phyloP scores from a whole-genome alignment of 2,797 vertebrate species.

The Enteromius treurensis region DNA sequence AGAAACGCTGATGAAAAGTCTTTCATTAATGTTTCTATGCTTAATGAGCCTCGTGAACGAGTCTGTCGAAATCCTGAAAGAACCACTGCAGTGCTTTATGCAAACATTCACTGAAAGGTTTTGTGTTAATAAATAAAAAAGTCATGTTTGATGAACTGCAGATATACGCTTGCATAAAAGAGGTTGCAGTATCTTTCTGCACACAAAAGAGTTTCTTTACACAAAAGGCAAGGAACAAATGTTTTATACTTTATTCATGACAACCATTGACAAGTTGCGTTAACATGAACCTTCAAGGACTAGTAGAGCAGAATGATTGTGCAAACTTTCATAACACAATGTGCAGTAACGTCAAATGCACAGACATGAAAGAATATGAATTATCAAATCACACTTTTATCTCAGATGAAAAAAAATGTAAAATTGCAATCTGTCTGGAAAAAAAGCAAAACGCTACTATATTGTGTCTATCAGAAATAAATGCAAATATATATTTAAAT shows the following conservation, averaged over 20 bases:
- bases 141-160: too few relatives aligned
- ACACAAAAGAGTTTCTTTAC: not conserved
- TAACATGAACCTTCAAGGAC: conserved; percentile 47
- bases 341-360: not conserved
- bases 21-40: not conserved
- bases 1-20: not conserved
- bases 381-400: conserved; percentile 1
- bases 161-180: not conserved
- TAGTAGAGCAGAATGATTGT: conserved; percentile 15
- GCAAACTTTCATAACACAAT: not conserved
- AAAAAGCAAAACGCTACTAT: not conserved
- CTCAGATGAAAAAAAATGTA: not conserved
- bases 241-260: conserved; percentile 14
- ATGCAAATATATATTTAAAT: not conserved
- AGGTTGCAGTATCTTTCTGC: not conserved
- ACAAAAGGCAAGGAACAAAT: conserved; percentile 5
- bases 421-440: not conserved
- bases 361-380: not conserved
- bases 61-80: not conserved
- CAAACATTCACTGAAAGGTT: not conserved
- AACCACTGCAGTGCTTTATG: not conserved
- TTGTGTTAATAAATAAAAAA: not conserved
- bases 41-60: not conserved
- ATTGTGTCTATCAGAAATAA: not conserved
- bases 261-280: not conserved